Evolutionary conservation across 1,140 invertebrate genomes (phyloP).

Genomic region (Laodelphax striatellus): DNA sequence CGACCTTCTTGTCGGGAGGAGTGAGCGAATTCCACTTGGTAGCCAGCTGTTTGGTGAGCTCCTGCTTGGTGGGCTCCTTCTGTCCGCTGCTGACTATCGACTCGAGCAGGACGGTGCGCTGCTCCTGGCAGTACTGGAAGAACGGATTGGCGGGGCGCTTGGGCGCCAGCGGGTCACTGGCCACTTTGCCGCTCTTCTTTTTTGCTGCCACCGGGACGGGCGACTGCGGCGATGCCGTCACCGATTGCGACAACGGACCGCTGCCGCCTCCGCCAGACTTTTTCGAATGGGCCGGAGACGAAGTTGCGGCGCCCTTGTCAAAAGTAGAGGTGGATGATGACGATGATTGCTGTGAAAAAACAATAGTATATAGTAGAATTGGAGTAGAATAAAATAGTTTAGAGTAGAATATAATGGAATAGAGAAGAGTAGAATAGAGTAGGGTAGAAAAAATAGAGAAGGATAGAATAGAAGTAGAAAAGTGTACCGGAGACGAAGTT

Average conservation of each 20-base stretch:
- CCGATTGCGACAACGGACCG: neutral
- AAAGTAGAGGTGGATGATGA: too few relatives aligned
- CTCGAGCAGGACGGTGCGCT: constrained; percentile 56
- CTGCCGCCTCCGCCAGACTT: too few relatives aligned
- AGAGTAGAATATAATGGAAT: too few relatives aligned
- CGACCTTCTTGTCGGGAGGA: constrained; percentile 55
- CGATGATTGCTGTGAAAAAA: too few relatives aligned
- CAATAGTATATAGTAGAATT: too few relatives aligned
- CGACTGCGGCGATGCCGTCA: neutral
- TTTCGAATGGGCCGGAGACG: too few relatives aligned
- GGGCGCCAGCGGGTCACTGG: constrained; percentile 61
- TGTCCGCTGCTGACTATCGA: constrained; percentile 41
- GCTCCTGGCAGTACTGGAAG: constrained; percentile 69
- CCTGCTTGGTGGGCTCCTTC: constrained; percentile 57
- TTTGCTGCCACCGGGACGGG: constrained; percentile 20
- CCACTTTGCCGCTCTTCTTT: constrained; percentile 37
- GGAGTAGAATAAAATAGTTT: too few relatives aligned
- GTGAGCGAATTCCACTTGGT: constrained; percentile 58
- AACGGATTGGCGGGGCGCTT: constrained; percentile 69
- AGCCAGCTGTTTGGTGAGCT: constrained; percentile 58
- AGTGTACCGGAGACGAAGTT: too few relatives aligned
- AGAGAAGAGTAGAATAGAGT: too few relatives aligned
- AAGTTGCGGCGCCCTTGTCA: too few relatives aligned
- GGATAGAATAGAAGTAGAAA: too few relatives aligned
- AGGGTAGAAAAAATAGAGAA: too few relatives aligned